phyloP scores from a whole-genome alignment of 1,140 invertebrate genomes.

The Brachystomella parvula region DNA sequence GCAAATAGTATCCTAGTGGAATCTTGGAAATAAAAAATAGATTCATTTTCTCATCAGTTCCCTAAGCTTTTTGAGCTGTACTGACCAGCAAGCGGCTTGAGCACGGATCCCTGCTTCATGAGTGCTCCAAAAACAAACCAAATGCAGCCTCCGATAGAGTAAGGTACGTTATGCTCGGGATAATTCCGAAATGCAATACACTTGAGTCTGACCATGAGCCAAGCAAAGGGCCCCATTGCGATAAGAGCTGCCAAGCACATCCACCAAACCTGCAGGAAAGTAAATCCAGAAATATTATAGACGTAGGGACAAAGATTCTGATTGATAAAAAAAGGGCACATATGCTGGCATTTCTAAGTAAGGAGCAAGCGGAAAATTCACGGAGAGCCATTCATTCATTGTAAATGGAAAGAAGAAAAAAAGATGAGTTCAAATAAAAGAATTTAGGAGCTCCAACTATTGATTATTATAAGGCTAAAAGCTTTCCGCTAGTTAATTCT shows the following conservation, averaged over 20 bases:
- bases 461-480: no score
- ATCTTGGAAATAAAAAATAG: constrained; percentile 48
- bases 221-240: constrained; percentile 67
- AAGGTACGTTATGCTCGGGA: constrained; percentile 47
- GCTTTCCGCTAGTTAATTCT: no score
- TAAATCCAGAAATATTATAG: no score
- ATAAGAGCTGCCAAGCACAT: constrained; percentile 62
- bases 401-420: no score
- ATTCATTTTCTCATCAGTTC: constrained; percentile 5
- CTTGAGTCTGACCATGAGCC: constrained; percentile 56
- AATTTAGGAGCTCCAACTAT: no score
- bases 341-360: no score
- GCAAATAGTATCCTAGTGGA: constrained; percentile 72
- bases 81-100: constrained; percentile 65
- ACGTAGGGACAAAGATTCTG: no score
- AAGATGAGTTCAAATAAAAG: no score
- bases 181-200: constrained; percentile 49
- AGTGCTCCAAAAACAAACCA: constrained; percentile 83
- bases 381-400: neutral
- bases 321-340: no score
- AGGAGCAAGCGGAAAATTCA: neutral
- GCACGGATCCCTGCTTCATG: constrained; percentile 74
- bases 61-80: neutral
- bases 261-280: constrained; percentile 57
- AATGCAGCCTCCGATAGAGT: constrained; percentile 58